Evolutionary conservation across 2,113 vertebrate species (phyloP), one percentile per base, ranked within the genome.

Genomic region (Lutjanus erythropterus): DNA sequence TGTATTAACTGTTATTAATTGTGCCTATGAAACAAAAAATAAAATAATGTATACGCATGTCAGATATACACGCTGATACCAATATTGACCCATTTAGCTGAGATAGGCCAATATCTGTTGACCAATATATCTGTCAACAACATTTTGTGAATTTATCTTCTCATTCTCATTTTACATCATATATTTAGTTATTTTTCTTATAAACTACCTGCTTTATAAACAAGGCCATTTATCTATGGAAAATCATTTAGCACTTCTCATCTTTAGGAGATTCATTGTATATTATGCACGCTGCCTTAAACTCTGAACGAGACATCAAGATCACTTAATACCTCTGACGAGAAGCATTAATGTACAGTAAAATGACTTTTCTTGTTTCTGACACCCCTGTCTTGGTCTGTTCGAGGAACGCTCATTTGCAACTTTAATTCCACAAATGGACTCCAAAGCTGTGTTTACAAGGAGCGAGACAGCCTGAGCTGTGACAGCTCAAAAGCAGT

Each of bases 351-450:
- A 85, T 83, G 74, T 60, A 80, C 49, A 69, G 44, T 78, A 41
- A 89, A 90, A 90, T 80, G 52, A 78, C 87, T 87, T n/a, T 79
- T 87, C 77, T 71, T 84, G 78, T 68, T 27, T 78, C 69, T 64
- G 52, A 81, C 73, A 80, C 56, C 56, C 69, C 61, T 55, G 49
- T 81, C 71, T 75, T 78, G 75, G 88, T 80, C 80, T 89, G 75
- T 91, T 83, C 75, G 64, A 62, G 19, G 62, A 86, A 80, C 21
- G 5, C 75, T 93, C 84, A 88, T 90, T 92, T 90, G 79, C 89
- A 88, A 89, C 85, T 91, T 88, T 91, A 92, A 91, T 93, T 87
- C 84, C 61, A 74, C 84, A 86, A 90, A 92, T 87, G 89, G 88
- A 89, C 79, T 88, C 85, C 52, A 86, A 86, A 92, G 87, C 89